Conservation (phyloP, 2,797 vertebrate species). For the Buceros bicornis region DNA sequence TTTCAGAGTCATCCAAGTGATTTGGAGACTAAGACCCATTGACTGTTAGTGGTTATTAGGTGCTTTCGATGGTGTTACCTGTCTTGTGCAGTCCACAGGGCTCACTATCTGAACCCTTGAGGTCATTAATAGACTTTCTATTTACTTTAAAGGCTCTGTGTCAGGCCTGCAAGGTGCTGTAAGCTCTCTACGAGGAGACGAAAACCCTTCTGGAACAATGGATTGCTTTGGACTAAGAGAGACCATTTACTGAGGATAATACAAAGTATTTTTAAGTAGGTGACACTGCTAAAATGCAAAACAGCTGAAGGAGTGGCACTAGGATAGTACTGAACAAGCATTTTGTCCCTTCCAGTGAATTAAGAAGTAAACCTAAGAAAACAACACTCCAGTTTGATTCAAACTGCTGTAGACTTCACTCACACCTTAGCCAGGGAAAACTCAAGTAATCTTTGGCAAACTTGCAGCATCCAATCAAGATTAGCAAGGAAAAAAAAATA, state of each 20-base stretch:
- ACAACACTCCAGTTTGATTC: neutral
- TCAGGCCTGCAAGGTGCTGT: neutral
- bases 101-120: neutral
- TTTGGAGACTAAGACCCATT: neutral
- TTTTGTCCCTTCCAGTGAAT: neutral
- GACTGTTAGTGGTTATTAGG: neutral
- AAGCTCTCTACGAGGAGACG: neutral
- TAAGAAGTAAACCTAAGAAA: neutral
- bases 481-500: neutral
- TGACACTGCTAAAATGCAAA: neutral
- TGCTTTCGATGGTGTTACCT: conserved; percentile 5
- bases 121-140: neutral
- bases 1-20: conserved; percentile 15
- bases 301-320: neutral
- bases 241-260: neutral
- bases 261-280: neutral
- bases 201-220: neutral
- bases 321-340: neutral
- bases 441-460: conserved; percentile 12
- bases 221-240: neutral
- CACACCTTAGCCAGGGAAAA: conserved; percentile 6
- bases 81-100: neutral
- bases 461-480: neutral
- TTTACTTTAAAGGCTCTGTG: neutral
- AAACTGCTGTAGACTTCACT: neutral